Percentiles rank a stretch among this genome's conserved stretches.
Evolutionary conservation across 2,797 vertebrate genomes (phyloP).

Genomic region (Petrocephalus sullivani): DNA sequence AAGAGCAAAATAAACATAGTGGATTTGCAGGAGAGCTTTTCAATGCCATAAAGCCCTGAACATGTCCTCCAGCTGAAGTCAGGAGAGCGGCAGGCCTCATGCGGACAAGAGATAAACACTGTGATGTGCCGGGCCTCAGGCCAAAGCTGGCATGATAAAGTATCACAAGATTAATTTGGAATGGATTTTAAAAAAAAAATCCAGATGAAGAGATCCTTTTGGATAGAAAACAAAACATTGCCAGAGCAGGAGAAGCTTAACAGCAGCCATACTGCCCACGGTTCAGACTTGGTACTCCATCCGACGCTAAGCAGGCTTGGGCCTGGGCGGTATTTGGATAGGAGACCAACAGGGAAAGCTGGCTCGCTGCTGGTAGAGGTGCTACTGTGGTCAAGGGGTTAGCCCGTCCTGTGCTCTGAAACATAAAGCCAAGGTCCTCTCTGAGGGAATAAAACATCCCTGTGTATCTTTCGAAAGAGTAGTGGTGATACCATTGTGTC

Average conservation of each 20-base stretch:
- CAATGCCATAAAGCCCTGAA: not conserved
- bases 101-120: not conserved
- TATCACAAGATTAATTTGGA: not conserved
- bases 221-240: not conserved
- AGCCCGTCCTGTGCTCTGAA: too few species aligned
- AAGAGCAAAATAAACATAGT: not conserved
- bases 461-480: too few species aligned
- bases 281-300: too few species aligned
- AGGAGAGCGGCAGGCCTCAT: not conserved
- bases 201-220: not conserved
- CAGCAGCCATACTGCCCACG: not conserved
- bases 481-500: too few species aligned
- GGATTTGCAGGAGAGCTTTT: not conserved
- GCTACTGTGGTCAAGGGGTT: too few species aligned
- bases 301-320: too few species aligned
- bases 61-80: not conserved
- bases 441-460: too few species aligned
- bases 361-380: too few species aligned
- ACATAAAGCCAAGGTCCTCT: too few species aligned
- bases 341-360: too few species aligned
- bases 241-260: not conserved
- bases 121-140: not conserved
- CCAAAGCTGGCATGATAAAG: not conserved
- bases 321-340: too few species aligned
- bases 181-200: not conserved